Evolutionary conservation across 1,140 invertebrate genomes (phyloP).

Genomic region (Drosophila grimshawi): DNA sequence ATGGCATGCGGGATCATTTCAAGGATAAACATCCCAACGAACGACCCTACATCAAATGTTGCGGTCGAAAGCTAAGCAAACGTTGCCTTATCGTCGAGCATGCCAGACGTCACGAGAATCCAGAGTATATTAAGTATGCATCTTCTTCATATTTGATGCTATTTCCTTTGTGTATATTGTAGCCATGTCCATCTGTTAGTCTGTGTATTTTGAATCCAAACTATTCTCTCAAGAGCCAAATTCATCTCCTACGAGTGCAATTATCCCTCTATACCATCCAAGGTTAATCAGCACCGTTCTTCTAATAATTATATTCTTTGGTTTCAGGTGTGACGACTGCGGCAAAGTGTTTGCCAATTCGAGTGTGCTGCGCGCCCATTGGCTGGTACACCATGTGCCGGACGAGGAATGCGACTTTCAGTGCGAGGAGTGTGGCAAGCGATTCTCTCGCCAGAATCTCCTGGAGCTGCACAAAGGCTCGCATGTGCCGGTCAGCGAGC

Average conservation of each 20-base stretch:
- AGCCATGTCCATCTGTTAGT: too few relatives aligned
- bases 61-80: constrained; percentile 73
- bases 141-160: not conserved
- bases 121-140: constrained; percentile 75
- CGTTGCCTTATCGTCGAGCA: constrained; percentile 73
- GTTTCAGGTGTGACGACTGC: constrained; percentile 69
- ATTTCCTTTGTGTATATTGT: not conserved
- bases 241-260: too few relatives aligned
- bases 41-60: constrained; percentile 71
- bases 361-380: constrained; percentile 70
- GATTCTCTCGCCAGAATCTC: constrained; percentile 69
- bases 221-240: too few relatives aligned
- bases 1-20: constrained; percentile 73
- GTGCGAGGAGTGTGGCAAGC: constrained; percentile 78
- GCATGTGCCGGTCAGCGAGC: constrained; percentile 73
- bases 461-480: constrained; percentile 75
- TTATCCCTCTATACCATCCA: too few relatives aligned
- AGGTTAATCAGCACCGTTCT: too few relatives aligned
- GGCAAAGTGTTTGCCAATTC: constrained; percentile 76
- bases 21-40: constrained; percentile 64
- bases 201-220: too few relatives aligned
- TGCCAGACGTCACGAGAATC: constrained; percentile 74
- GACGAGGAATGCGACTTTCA: constrained; percentile 72
- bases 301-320: not conserved
- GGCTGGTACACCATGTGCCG: constrained; percentile 71